A percentile compares a stretch with the other conserved stretches of the same genome.
phyloP scores from a whole-genome alignment of 2,113 vertebrate genomes.

The Murina feae region DNA sequence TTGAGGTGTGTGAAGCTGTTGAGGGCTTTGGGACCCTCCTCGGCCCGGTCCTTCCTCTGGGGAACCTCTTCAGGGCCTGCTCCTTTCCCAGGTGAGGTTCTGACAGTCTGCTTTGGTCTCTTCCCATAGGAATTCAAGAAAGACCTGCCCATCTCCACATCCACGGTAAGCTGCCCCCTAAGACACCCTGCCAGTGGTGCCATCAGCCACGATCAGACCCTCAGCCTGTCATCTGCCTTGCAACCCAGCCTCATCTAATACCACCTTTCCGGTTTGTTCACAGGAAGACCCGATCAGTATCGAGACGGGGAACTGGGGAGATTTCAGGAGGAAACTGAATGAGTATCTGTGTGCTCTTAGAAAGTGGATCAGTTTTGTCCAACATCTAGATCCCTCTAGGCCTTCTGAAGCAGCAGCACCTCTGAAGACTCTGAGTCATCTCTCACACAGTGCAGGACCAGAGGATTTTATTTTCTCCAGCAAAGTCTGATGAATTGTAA shows the following conservation, averaged over 20 bases:
- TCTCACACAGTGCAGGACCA: neutral
- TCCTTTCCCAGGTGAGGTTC: neutral
- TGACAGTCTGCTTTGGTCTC: conserved; percentile 7
- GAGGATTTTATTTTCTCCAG: neutral
- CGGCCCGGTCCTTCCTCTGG: neutral
- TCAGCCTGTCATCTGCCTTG: neutral
- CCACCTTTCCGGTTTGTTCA: neutral
- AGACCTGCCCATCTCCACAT: accelerated
- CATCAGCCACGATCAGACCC: neutral
- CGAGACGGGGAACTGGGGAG: accelerated
- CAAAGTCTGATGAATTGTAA: neutral
- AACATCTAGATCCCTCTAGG: too few species aligned
- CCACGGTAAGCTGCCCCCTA: neutral
- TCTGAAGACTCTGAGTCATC: neutral
- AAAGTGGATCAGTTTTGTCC: accelerated
- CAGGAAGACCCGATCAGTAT: neutral
- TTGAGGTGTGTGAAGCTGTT: conserved; percentile 16
- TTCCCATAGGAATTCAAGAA: neutral
- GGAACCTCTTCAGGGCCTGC: neutral
- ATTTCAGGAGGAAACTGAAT: neutral
- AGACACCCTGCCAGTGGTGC: neutral
- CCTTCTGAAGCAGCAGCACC: neutral
- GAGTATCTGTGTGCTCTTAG: neutral
- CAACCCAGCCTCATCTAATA: neutral
- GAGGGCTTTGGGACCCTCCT: neutral